Evolutionary conservation across 1,140 invertebrate genomes (phyloP), one percentile per base, ranked within the genome.

Genomic region (Drosophila pallidifrons): DNA sequence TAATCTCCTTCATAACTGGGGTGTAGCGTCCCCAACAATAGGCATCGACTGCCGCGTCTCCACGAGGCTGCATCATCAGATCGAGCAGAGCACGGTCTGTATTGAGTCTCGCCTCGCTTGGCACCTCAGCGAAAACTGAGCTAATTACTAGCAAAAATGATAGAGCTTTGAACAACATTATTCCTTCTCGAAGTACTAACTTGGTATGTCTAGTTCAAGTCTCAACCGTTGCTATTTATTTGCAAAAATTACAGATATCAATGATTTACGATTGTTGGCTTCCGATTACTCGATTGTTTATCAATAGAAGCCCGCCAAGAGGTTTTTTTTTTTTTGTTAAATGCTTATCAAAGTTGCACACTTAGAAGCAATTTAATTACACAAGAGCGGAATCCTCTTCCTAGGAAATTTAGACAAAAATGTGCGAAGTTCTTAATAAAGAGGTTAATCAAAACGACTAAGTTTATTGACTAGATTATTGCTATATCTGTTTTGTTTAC

Each of bases 21-120:
- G 3, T 38, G 35, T 78, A 85, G 3, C 30, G 35, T 5, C 5
- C 11, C 38, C 86, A 85, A 41, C 81, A 85, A 16, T 74, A 68
- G 6, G 60, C 28, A 1, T 60, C 32, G 15, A 47, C 5, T 1
- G 10, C 49, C 0, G 41, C n/a, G 8, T 61, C 45, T 1, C 6
- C 35, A 2, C 55, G 46, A 1, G 54, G 11, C 10, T n/a, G 20
- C 46, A 74, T 49, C 55, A 74, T 38, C 16, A 68, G 28, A 41
- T 74, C 57, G 38, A 68, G 3, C 20, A 74, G 30, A 8, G 11
- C 35, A 16, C 47, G 41, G 10, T 74, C 41, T 6, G 57, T 4
- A 41, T 32, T 13, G 5, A 57, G 13, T 32, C 10, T 38, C 8
- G 51, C 32, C 20, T 49, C 16, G 11, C 11, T 2, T 3, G 58